These are phyloP conservation scores for Marcusenius ussheri DNA, from an alignment of 2,113 vertebrate species.

Conservation along the genomic window DNA sequence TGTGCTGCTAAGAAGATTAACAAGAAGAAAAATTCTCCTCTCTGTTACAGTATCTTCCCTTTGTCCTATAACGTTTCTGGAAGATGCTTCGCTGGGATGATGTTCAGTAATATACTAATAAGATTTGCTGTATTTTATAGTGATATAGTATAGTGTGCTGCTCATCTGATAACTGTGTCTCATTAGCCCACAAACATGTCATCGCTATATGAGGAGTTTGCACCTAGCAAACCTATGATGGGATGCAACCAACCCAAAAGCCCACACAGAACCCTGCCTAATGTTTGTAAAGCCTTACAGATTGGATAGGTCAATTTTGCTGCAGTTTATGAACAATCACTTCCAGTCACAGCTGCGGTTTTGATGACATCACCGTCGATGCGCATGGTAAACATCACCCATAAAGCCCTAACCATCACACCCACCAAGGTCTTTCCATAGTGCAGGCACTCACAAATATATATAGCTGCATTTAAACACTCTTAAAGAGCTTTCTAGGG, in stretches of 20 bases:
- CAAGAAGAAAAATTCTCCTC: background rate
- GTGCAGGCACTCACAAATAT: background rate
- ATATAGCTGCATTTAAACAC: background rate
- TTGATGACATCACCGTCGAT: background rate
- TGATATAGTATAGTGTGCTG: background rate
- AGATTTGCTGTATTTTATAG: background rate
- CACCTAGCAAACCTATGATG: background rate
- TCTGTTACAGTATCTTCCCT: background rate
- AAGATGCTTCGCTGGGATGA: background rate
- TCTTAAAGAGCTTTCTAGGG: background rate
- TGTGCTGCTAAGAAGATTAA: slow-evolving; percentile 6
- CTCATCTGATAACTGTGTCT: background rate
- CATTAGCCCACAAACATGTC: background rate
- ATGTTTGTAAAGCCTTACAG: background rate
- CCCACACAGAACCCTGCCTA: background rate
- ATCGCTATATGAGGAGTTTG: no score
- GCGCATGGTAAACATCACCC: background rate
- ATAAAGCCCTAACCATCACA: background rate
- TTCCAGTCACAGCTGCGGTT: background rate
- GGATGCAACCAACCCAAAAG: background rate
- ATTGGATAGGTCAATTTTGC: background rate
- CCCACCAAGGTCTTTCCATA: background rate
- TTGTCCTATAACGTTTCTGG: background rate
- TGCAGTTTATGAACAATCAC: background rate
- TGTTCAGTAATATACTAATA: background rate